Evolutionary conservation across 1,140 invertebrate species (phyloP), one percentile per base, ranked within the genome.

Genomic region (Danaus melanippus): DNA sequence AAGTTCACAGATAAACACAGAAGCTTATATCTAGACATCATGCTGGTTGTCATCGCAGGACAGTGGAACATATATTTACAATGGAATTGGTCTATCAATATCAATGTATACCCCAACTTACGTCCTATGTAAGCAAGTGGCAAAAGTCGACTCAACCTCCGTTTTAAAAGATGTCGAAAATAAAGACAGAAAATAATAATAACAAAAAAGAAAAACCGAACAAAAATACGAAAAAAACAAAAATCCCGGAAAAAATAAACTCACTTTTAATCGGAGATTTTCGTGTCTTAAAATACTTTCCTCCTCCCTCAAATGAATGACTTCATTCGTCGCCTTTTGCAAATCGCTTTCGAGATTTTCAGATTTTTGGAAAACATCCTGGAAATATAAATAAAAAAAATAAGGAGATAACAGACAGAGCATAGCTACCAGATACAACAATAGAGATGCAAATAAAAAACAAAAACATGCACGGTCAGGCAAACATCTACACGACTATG

Each of bases 201-300:
- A 7, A 32, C 21, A 7, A 32, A 32, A 32, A 32, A 32, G 6
- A 32, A 21, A n/a, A n/a, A n/a, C n/a, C 5, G 5, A 21, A 21
- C 46, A 41, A 39, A 53, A 12, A 40, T 15, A 39, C 43, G 7
- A 9, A 44, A 43, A 39, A 12, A 12, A 52, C 44, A 48, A 11
- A 6, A 41, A 12, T 43, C 50, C 41, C 50, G 15, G n/a, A 46
- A 55, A 60, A 63, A 45, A 42, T 48, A 52, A 51, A 66, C 66
- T 71, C 67, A 93, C 93, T 90, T 93, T 95, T 71, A 96, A 89
- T 78, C 91, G 89, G 61, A 95, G 79, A 89, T 94, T 95, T 86
- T 96, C 94, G 84, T 94, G 92, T 86, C 92, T 90, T 74, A 96
- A 88, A 82, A 89, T 90, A 78, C 90, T 92, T 73, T 93, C 92